Evolutionary conservation across 92 coral and sea anemone species (phyloP).

Genomic region (Parazoanthus swiftii): DNA sequence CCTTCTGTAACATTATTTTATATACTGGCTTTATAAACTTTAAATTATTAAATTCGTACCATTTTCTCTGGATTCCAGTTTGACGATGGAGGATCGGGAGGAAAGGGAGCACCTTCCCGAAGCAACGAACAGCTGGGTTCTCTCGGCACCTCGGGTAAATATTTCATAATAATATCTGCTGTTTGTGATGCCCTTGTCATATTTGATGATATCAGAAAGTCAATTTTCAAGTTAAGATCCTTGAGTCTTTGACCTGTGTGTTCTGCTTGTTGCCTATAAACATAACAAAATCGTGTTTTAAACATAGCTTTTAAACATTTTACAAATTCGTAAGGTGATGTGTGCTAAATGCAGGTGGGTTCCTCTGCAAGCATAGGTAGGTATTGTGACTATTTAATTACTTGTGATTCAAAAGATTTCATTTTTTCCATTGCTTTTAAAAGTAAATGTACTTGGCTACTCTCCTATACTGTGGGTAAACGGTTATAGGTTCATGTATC

Average conservation of each 20-base stretch:
- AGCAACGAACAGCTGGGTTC: constrained; percentile 73
- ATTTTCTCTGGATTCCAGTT: constrained; percentile 82
- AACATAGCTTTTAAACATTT: too few species aligned
- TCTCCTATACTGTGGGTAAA: too few species aligned
- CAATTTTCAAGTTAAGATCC: constrained; percentile 57
- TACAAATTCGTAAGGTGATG: too few species aligned
- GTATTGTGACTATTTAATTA: too few species aligned
- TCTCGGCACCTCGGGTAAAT: constrained; percentile 79
- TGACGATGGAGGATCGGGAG: constrained; percentile 87
- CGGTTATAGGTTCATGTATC: too few species aligned
- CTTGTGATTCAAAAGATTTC: too few species aligned
- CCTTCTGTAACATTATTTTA: background rate
- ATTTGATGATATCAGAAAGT: constrained; percentile 77
- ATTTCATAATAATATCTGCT: constrained; percentile 75
- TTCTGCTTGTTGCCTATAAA: constrained; percentile 79
- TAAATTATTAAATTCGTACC: constrained; percentile 45
- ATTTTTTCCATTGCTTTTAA: too few species aligned
- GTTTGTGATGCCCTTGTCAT: constrained; percentile 87
- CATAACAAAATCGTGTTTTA: too few species aligned
- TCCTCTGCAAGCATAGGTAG: too few species aligned
- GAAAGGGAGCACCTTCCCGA: constrained; percentile 89
- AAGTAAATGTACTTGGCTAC: too few species aligned
- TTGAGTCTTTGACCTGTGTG: constrained; percentile 78
- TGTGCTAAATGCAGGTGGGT: too few species aligned
- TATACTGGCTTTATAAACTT: background rate